Conservation (phyloP, 2,113 vertebrate genomes). For the Oxyruncus cristatus region DNA sequence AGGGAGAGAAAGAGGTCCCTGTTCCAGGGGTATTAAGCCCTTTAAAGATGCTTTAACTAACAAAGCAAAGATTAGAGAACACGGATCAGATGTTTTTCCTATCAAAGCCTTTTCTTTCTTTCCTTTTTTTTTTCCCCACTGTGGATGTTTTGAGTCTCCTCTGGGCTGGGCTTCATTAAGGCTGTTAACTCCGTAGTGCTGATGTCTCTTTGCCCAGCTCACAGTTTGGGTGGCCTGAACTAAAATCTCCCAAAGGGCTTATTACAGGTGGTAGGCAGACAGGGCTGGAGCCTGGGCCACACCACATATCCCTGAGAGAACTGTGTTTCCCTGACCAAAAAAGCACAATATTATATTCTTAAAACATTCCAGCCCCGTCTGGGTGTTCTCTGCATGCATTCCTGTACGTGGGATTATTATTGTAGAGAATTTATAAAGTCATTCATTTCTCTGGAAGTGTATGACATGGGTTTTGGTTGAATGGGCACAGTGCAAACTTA, state of each 20-base stretch:
- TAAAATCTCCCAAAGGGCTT: constrained; percentile 80
- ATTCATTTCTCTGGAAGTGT: constrained; percentile 91
- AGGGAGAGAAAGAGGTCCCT: constrained; percentile 32
- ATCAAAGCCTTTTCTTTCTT: constrained; percentile 58
- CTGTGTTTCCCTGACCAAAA: constrained; percentile 75
- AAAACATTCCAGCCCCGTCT: constrained; percentile 71
- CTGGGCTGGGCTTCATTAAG: constrained; percentile 59
- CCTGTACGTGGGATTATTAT: constrained; percentile 86
- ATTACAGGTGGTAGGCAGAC: constrained; percentile 83
- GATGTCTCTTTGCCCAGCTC: constrained; percentile 63
- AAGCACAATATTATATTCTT: constrained; percentile 79
- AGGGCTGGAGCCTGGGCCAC: constrained; percentile 73
- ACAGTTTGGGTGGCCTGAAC: constrained; percentile 88
- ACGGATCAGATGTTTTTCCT: constrained; percentile 64
- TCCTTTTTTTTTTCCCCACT: constrained; percentile 22
- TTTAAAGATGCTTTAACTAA: constrained; percentile 43
- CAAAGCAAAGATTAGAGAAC: constrained; percentile 56
- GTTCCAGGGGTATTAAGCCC: constrained; percentile 8
- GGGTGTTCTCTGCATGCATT: constrained; percentile 79
- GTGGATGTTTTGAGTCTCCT: constrained; percentile 45
- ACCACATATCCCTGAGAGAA: constrained; percentile 71
- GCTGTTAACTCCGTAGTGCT: constrained; percentile 52
- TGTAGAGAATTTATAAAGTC: constrained; percentile 90
- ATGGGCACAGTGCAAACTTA: constrained; percentile 80
- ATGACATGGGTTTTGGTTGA: constrained; percentile 90